A percentile compares a stretch with the other conserved stretches of the same genome.
These are phyloP conservation scores for Cryptus armator DNA, from an alignment of 2,888 invertebrate genomes.

Conservation along the genomic window DNA sequence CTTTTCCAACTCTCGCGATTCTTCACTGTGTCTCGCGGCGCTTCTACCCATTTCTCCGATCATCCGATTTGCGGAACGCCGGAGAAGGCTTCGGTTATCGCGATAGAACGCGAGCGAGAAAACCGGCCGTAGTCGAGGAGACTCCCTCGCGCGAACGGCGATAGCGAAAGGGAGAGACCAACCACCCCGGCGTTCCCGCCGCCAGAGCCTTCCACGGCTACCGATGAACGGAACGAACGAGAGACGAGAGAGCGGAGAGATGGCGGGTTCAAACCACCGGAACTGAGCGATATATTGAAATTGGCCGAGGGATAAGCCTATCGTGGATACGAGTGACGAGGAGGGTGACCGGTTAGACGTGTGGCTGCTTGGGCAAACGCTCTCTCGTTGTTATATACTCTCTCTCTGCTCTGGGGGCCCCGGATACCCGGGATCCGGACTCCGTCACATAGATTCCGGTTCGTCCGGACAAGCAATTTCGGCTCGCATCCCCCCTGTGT, in stretches of 20 bases:
- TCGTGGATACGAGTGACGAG: conserved; percentile 54
- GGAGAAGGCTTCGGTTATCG: conserved; percentile 62
- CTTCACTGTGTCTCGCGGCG: conserved; percentile 9
- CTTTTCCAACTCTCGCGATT: conserved; percentile 45
- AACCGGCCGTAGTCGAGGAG: conserved; percentile 4
- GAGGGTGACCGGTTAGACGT: conserved; percentile 62
- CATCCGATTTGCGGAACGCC: conserved; percentile 45
- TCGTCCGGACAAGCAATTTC: conserved; percentile 67
- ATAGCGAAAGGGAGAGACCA: background rate
- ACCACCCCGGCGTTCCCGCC: background rate
- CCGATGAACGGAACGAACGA: background rate
- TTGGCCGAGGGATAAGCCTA: conserved; percentile 70
- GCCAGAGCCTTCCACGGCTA: background rate
- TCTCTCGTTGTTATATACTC: conserved; percentile 32
- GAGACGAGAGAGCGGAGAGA: conserved; percentile 20
- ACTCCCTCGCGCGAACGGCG: conserved; percentile 26
- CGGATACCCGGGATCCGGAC: conserved; percentile 69
- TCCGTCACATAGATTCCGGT: conserved; percentile 65
- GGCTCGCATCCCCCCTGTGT: conserved; percentile 54
- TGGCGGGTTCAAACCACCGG: conserved; percentile 62
- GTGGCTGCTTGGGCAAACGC: conserved; percentile 35
- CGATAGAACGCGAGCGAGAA: conserved; percentile 40
- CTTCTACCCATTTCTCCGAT: conserved; percentile 30
- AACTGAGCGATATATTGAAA: conserved; percentile 73
- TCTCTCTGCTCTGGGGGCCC: conserved; percentile 36